A percentile compares a stretch with the other conserved stretches of the same genome.
phyloP scores from a whole-genome alignment of 2,888 invertebrate species.

The Xylophagus ater region DNA sequence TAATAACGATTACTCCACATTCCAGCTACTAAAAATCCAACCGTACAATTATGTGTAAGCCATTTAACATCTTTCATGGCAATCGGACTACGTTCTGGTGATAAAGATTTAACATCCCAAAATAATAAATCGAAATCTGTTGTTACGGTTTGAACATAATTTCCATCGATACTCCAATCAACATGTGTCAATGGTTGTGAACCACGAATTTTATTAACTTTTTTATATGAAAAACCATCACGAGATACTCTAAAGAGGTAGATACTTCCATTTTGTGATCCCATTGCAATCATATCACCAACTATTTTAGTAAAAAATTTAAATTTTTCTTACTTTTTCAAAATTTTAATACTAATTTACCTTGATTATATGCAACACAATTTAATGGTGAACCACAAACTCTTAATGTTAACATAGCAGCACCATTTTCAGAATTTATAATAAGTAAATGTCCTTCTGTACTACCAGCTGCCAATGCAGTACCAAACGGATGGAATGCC shows the following conservation, averaged over 20 bases:
- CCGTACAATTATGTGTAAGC: constrained; percentile 76
- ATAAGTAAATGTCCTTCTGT: constrained; percentile 80
- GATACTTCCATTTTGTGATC: constrained; percentile 75
- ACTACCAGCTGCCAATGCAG: constrained; percentile 78
- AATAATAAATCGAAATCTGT: constrained; percentile 81
- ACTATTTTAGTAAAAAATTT: constrained; percentile 42
- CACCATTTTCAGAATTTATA: constrained; percentile 75
- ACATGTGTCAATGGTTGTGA: constrained; percentile 74
- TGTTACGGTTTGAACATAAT: constrained; percentile 77
- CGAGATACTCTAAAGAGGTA: constrained; percentile 75
- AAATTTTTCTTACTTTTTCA: neutral
- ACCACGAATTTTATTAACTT: constrained; percentile 78
- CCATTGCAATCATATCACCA: constrained; percentile 77
- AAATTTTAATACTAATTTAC: constrained; percentile 39
- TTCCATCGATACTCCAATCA: constrained; percentile 86
- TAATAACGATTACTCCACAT: constrained; percentile 88
- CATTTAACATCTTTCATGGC: constrained; percentile 87
- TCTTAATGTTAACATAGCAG: constrained; percentile 70
- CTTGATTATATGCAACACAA: constrained; percentile 77
- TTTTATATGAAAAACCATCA: constrained; percentile 82
- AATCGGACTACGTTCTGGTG: constrained; percentile 76
- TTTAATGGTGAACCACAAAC: constrained; percentile 81
- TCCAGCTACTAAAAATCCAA: constrained; percentile 78
- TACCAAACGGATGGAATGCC: constrained; percentile 79
- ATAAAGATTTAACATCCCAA: constrained; percentile 83